Evolutionary conservation across 2,888 invertebrate genomes (phyloP), one percentile per base, ranked within the genome.

Genomic region (Thereva nobilitata): DNA sequence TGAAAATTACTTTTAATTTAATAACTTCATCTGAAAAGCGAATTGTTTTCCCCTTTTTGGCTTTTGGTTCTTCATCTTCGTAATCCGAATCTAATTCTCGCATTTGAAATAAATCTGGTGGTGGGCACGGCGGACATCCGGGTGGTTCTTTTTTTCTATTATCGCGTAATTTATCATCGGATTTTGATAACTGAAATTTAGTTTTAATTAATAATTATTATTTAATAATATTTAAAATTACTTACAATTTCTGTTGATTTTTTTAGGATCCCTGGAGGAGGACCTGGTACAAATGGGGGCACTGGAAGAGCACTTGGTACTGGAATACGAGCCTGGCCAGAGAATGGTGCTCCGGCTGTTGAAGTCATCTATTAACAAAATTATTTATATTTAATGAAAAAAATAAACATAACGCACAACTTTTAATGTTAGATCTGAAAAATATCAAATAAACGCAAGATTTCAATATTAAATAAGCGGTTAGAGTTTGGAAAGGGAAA

Each of bases 41-140:
- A 40, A 90, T 84, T 64, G 82, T 85, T 75, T 87, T 87, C 23
- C 73, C 75, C 63, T 73, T 72, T 69, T 81, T 82, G 47, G 75
- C 44, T 75, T 81, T 75, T 34, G 72, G 69, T 4, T 80, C 75
- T 6, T 84, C 76, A 37, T 79, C 76, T 64, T 80, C 80, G 0
- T 78, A 79, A 71, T 80, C 80, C 0, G 78, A 78, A 70, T 85
- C 84, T 8, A 86, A 84, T 63, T 88, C 85, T 12, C 86, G 85
- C 73, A 89, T 86, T 70, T 86, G 87, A 61, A 83, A 83, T 41
- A 91, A 83, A 76, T 91, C 87, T 0, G 91, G 89, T 0, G 94
- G 93, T 2, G 91, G 90, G 1, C 91, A 93, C 0, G 92, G 91
- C 0, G 95, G 95, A 5, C 93, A 93, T 3, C 95, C 94, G 0